A percentile compares a stretch with the other conserved stretches of the same genome.
phyloP scores from a whole-genome alignment of 1,140 invertebrate genomes.

The Sarcophaga peregrina region DNA sequence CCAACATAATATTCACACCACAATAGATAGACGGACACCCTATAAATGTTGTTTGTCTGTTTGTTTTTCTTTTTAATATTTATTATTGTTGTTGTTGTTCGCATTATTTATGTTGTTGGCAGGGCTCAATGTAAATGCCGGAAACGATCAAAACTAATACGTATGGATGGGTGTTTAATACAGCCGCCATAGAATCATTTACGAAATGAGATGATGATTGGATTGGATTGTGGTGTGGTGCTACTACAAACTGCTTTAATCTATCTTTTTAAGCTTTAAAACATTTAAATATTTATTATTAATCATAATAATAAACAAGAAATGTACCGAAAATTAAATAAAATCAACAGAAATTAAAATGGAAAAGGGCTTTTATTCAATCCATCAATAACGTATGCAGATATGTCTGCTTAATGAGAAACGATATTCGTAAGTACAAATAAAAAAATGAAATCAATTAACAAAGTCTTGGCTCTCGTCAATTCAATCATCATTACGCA shows the following conservation, averaged over 20 bases:
- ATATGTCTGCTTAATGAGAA: background rate
- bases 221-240: no score
- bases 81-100: background rate
- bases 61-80: no score
- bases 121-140: background rate
- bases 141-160: conserved; percentile 26
- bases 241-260: no score
- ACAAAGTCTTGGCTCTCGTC: no score
- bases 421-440: background rate
- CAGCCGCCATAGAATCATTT: background rate
- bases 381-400: no score
- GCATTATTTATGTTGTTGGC: background rate
- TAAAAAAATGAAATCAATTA: background rate
- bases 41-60: no score
- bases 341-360: no score
- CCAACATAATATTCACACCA: background rate
- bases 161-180: conserved; percentile 15
- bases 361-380: no score
- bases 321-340: background rate
- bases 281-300: background rate
- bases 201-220: background rate
- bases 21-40: background rate
- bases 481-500: no score
- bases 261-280: no score
- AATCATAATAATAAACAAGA: background rate